phyloP scores from a whole-genome alignment of 2,113 vertebrate species.

The Gnathonemus longibarbis region DNA sequence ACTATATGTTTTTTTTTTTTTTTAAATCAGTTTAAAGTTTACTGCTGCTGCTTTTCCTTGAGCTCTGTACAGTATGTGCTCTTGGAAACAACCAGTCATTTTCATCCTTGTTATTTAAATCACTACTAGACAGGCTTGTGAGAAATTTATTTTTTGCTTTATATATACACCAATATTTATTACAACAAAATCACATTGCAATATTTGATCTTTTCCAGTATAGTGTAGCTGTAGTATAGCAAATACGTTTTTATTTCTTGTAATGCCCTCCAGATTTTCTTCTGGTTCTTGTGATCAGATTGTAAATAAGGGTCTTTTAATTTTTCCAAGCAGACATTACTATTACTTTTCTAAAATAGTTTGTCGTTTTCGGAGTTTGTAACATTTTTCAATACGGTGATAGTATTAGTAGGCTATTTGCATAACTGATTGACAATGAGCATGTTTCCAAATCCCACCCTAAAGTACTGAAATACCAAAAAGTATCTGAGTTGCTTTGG shows the following conservation, averaged over 20 bases:
- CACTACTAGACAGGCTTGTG: neutral
- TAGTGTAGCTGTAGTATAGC: neutral
- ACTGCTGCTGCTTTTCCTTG: neutral
- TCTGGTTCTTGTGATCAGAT: neutral
- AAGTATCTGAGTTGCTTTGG: neutral
- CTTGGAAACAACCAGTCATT: neutral
- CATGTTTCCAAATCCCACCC: neutral
- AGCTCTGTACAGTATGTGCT: neutral
- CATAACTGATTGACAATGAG: neutral
- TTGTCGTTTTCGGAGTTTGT: neutral
- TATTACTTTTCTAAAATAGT: neutral
- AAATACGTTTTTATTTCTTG: neutral
- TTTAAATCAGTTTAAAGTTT: neutral
- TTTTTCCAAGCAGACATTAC: neutral
- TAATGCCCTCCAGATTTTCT: neutral
- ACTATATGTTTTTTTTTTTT: neutral
- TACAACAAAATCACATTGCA: neutral
- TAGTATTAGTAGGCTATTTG: neutral
- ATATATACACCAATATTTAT: neutral
- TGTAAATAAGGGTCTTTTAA: neutral
- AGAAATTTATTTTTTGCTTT: neutral
- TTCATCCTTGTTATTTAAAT: neutral
- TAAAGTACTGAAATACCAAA: neutral
- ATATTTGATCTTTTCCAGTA: neutral
- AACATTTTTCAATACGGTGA: neutral